These are phyloP conservation scores for Pristionchus pacificus DNA, from an alignment of 1,140 invertebrate species.

Conservation along the genomic window DNA sequence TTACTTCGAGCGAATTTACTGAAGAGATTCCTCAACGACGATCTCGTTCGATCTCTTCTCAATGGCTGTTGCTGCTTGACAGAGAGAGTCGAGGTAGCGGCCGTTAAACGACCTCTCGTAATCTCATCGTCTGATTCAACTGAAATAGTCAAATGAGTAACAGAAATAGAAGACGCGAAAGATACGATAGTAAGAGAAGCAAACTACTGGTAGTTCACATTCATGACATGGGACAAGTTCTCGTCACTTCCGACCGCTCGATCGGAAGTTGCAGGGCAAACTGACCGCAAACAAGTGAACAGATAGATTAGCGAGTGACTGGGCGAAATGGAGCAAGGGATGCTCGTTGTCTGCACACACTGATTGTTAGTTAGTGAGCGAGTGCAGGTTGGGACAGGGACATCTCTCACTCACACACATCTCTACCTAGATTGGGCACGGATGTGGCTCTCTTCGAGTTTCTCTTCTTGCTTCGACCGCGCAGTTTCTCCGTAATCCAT, in stretches of 20 bases:
- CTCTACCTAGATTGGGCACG: conserved; percentile 71
- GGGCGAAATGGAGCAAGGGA: conserved; percentile 6
- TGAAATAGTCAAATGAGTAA: conserved; percentile 12
- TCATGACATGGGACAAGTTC: too few species aligned
- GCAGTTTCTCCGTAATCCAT: conserved; percentile 39
- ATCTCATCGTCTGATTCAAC: conserved; percentile 55
- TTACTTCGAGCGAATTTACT: conserved; percentile 69
- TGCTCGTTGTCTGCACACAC: conserved; percentile 23
- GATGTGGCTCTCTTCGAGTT: conserved; percentile 72
- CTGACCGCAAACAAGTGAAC: conserved; percentile 6
- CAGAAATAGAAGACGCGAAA: too few species aligned
- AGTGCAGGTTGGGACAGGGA: too few species aligned
- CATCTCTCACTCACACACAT: conserved; percentile 22
- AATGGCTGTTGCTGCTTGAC: conserved; percentile 37
- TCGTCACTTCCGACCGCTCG: too few species aligned
- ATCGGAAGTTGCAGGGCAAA: background rate
- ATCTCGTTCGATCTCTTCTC: conserved; percentile 49
- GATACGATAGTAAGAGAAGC: too few species aligned
- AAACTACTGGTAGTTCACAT: too few species aligned
- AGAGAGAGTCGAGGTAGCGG: conserved; percentile 23
- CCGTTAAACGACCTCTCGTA: conserved; percentile 25
- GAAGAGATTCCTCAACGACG: conserved; percentile 46
- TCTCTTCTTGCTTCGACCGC: conserved; percentile 57
- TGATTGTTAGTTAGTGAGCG: too few species aligned
- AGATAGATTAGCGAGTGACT: background rate